A percentile compares a stretch with the other conserved stretches of the same genome.
These are phyloP conservation scores for Centruroides sculpturatus DNA, from an alignment of 1,140 invertebrate genomes.

Conservation along the genomic window DNA sequence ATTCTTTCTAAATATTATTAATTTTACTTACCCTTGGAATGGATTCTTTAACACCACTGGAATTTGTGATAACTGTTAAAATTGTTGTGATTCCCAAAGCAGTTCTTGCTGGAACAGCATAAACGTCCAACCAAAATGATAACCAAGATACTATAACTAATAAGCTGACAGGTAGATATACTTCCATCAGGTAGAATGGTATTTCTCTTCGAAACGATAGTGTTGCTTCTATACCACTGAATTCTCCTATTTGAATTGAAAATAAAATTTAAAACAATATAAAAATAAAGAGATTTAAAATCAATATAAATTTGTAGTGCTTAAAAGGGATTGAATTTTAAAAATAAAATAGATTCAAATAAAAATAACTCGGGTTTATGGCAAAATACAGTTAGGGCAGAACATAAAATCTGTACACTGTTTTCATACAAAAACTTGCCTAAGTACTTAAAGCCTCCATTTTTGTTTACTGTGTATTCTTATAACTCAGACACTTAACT, in stretches of 20 bases:
- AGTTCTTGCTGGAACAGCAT: slow-evolving; percentile 11
- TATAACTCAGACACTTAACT: too few relatives aligned
- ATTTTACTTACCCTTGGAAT: slow-evolving; percentile 12
- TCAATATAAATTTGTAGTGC: too few relatives aligned
- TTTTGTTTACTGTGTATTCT: too few relatives aligned
- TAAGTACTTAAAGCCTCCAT: too few relatives aligned
- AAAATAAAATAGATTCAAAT: too few relatives aligned
- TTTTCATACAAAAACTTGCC: too few relatives aligned
- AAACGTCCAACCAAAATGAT: slow-evolving; percentile 14
- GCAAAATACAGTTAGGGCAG: too few relatives aligned
- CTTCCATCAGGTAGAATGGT: slow-evolving; percentile 9
- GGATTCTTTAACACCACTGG: slow-evolving; percentile 15
- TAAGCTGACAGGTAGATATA: slow-evolving; percentile 8
- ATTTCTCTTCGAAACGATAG: slow-evolving; percentile 7
- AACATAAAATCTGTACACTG: too few relatives aligned
- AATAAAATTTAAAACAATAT: too few relatives aligned
- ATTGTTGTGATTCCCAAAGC: slow-evolving; percentile 12
- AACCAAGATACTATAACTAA: slow-evolving; percentile 15
- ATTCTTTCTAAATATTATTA: not conserved
- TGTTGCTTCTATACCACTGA: slow-evolving; percentile 23
- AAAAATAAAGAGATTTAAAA: too few relatives aligned
- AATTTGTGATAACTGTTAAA: slow-evolving; percentile 13
- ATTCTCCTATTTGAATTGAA: slow-evolving; percentile 17
- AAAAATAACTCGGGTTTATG: too few relatives aligned
- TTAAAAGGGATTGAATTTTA: too few relatives aligned